Evolutionary conservation across 2,888 invertebrate genomes (phyloP).

Genomic region (Calameuta pallipes): DNA sequence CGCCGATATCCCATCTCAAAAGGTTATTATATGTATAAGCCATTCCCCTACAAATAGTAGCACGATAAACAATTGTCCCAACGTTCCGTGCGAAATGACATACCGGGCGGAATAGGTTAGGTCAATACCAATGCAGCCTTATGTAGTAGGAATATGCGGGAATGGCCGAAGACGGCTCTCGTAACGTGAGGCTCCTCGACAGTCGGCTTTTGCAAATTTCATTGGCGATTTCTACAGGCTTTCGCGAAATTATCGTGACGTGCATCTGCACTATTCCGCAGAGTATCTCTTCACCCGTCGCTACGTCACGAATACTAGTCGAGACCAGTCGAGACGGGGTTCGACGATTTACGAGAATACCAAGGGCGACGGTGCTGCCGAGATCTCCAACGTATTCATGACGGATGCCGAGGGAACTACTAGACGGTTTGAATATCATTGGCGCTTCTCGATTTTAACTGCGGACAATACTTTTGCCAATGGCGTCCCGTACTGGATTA

Average conservation of each 20-base stretch:
- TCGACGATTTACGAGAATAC: too few relatives aligned
- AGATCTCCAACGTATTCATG: neutral
- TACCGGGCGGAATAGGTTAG: neutral
- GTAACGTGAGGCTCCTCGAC: neutral
- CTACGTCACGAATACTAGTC: neutral
- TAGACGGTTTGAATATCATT: neutral
- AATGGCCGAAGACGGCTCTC: neutral
- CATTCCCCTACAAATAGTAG: neutral
- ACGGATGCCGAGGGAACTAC: neutral
- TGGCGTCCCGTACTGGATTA: conserved; percentile 23
- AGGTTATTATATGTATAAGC: conserved; percentile 24
- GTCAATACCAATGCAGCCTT: neutral
- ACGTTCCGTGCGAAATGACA: neutral
- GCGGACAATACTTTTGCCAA: neutral
- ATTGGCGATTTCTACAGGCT: neutral
- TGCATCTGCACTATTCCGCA: neutral
- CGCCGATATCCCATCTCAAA: conserved; percentile 26
- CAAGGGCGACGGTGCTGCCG: neutral
- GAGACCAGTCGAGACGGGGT: too few relatives aligned
- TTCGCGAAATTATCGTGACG: neutral
- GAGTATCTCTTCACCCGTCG: neutral
- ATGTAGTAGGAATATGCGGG: neutral
- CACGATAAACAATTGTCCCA: neutral
- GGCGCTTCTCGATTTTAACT: neutral
- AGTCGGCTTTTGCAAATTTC: neutral